Conservation (phyloP, 1,140 invertebrate genomes). For the Globodera ellingtonae region DNA sequence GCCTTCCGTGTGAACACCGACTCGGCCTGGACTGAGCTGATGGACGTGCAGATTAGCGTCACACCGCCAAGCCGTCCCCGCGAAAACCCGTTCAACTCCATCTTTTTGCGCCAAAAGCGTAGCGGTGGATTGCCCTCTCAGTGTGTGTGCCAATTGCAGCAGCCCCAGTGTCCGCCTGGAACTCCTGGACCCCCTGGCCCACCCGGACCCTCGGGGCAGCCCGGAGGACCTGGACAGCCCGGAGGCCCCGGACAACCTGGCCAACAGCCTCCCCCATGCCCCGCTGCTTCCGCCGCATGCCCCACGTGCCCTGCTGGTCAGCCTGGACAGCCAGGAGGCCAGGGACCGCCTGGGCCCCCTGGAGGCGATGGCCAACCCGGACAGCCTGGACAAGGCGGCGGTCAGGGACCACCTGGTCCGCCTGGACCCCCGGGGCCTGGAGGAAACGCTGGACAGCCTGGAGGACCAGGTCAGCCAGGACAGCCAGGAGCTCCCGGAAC, state of each 20-base stretch:
- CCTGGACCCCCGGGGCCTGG: conserved; percentile 40
- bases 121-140: conserved; percentile 43
- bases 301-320: conserved; percentile 37
- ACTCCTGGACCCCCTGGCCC: conserved; percentile 44
- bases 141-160: conserved; percentile 48
- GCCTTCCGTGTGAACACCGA: conserved; percentile 49
- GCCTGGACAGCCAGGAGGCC: conserved; percentile 38
- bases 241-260: conserved; percentile 37
- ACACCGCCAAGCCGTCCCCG: conserved; percentile 44
- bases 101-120: conserved; percentile 49
- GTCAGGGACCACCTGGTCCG: conserved; percentile 37
- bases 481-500: conserved; percentile 44
- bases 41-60: conserved; percentile 50
- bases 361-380: conserved; percentile 43
- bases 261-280: not conserved
- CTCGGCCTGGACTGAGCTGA: conserved; percentile 51
- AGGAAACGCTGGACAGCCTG: conserved; percentile 41
- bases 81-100: conserved; percentile 52
- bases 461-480: conserved; percentile 40
- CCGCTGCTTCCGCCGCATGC: conserved; percentile 21
- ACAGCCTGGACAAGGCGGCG: conserved; percentile 25
- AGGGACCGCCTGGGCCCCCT: conserved; percentile 39
- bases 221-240: conserved; percentile 55
- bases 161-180: conserved; percentile 41
- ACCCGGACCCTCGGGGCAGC: conserved; percentile 34